Conservation (phyloP, 2,797 vertebrate species). For the Sebastes itinus region DNA sequence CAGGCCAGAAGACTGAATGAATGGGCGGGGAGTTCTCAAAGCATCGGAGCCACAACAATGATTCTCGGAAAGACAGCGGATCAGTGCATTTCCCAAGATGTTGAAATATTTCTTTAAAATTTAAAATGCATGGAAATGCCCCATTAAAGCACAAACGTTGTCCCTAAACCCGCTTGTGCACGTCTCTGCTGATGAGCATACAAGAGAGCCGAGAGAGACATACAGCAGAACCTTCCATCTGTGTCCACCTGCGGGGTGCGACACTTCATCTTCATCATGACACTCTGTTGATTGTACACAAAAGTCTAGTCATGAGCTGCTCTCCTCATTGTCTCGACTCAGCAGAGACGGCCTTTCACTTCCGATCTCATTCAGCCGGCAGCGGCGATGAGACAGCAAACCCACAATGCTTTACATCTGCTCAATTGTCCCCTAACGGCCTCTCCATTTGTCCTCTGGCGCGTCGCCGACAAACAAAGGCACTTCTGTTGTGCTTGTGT, state of each 20-base stretch:
- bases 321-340: not conserved
- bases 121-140: not conserved
- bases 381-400: not conserved
- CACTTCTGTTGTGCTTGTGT: conserved; percentile 29
- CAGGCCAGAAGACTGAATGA: not conserved
- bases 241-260: not conserved
- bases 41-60: not conserved
- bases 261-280: not conserved
- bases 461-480: conserved; percentile 45
- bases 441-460: conserved; percentile 8
- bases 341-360: not conserved
- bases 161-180: not conserved
- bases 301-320: not conserved
- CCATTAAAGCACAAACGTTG: not conserved
- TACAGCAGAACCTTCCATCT: not conserved
- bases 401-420: conserved; percentile 16
- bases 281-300: not conserved
- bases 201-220: no score
- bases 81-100: not conserved
- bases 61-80: not conserved
- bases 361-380: not conserved
- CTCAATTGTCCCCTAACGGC: not conserved
- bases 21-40: not conserved
- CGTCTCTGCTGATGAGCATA: not conserved
- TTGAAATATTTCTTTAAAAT: not conserved